Evolutionary conservation across 2,797 vertebrate species (phyloP), one percentile per base, ranked within the genome.

Genomic region (Chrosomus eos): DNA sequence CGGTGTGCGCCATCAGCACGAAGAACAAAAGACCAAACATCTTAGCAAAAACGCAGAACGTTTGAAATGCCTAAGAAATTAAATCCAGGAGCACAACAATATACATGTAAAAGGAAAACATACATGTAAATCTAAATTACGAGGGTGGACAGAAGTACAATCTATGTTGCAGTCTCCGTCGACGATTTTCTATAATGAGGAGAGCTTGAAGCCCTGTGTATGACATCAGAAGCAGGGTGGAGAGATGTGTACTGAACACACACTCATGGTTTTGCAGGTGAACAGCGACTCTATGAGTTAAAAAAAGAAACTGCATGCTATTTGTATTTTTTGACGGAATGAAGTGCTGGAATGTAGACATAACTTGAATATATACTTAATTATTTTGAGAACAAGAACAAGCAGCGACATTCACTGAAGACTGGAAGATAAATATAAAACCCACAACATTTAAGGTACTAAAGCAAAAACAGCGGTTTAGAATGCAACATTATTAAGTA

Each of bases 1-100:
- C 84, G 5, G 70, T 68, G 1, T 81, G 80, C 48, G 70, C 1
- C 75, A 86, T 0, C 13, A 84, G 83, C 85, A 31, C 36, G 23
- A 0, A 85, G 38, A 82, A 48, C 68, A 62, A 62, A 62, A 62
- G 58, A 1, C 11, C 26, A 28, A 62, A 62, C 55, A 82, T 73
- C 11, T 45, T 8, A 0, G 8, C 10, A 75, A 19, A 10, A 75
- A 75, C n/a, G n/a, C n/a, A n/a, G n/a, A n/a, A n/a, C 19, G 3
- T 4, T 28, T 18, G 4, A 5, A 75, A 33, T 53, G 2, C 28
- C 3, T 13, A 0, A 23, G 28, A 51, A 11, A 33, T 51, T 10
- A 13, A 48, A 31, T 55, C 72, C 48, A 28, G 16, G 16, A 75
- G 13, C 2, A 21, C 19, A 53, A 21, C 7, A 60, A n/a, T 23